Percentiles rank a stretch among this genome's conserved stretches.
Conservation (phyloP, 30 jellyfish, hydroid and myxozoan species). For the Turritopsis rubra region DNA sequence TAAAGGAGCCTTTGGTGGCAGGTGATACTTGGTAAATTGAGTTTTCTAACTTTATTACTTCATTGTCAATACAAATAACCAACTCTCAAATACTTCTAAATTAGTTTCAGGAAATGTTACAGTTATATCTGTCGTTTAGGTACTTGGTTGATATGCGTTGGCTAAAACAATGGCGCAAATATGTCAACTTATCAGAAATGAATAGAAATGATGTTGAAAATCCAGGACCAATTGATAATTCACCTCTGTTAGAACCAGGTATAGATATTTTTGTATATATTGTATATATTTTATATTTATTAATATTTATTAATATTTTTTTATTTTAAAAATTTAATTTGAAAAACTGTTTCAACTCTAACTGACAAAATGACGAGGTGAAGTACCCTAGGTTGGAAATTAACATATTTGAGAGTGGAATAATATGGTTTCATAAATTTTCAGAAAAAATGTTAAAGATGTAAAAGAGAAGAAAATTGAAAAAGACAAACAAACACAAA, state of each 20-base stretch:
- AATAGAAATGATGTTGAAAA: slow-evolving; percentile 15
- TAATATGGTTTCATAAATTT: no score
- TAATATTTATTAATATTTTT: background rate
- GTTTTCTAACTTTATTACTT: background rate
- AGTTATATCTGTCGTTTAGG: no score
- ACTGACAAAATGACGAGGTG: no score
- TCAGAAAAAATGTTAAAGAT: no score
- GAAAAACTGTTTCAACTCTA: no score
- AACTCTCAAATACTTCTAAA: background rate
- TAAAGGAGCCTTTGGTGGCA: background rate
- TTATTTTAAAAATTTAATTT: no score
- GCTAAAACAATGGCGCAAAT: slow-evolving; percentile 67
- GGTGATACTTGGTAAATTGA: slow-evolving; percentile 18
- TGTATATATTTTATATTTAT: background rate
- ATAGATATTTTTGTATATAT: background rate
- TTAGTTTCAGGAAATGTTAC: no score
- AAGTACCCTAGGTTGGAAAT: no score
- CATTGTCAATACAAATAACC: background rate
- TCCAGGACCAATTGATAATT: slow-evolving; percentile 91
- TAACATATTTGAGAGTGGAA: no score
- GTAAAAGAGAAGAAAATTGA: no score
- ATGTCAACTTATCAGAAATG: slow-evolving; percentile 27
- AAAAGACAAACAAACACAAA: no score
- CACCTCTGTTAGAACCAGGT: slow-evolving; percentile 46
- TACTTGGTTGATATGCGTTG: slow-evolving; percentile 63